A percentile compares a stretch with the other conserved stretches of the same genome.
These are phyloP conservation scores for Orthosia incerta DNA, from an alignment of 2,888 invertebrate species.

Conservation along the genomic window DNA sequence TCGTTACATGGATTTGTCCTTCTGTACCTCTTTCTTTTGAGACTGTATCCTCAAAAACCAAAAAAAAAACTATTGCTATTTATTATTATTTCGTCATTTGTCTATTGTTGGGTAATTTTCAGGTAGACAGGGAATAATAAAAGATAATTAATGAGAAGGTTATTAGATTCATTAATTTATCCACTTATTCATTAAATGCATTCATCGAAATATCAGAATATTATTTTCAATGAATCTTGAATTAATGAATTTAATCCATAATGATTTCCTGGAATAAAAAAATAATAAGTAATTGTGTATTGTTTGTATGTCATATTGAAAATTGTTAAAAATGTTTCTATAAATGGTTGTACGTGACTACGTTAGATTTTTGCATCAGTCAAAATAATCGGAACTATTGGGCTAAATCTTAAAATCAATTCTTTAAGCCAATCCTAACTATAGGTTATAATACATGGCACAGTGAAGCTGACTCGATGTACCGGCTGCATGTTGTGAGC, in stretches of 20 bases:
- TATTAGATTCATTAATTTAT: conserved; percentile 21
- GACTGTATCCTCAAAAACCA: conserved; percentile 72
- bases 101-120: conserved; percentile 37
- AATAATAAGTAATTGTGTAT: not conserved
- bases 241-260: not conserved
- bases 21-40: not conserved
- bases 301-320: not conserved
- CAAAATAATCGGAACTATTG: too few species aligned
- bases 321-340: not conserved
- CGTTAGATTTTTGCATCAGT: too few species aligned
- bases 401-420: too few species aligned
- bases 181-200: conserved; percentile 10
- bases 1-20: not conserved
- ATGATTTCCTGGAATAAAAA: not conserved
- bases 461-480: too few species aligned
- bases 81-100: conserved; percentile 77
- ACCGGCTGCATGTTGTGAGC: too few species aligned
- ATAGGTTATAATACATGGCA: too few species aligned
- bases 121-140: conserved; percentile 21
- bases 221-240: not conserved
- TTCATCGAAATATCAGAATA: not conserved
- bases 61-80: conserved; percentile 74
- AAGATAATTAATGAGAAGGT: conserved; percentile 29
- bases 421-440: too few species aligned
- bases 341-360: too few species aligned